phyloP scores from a whole-genome alignment of 2,888 invertebrate species.

The Exocentrus adspersus region DNA sequence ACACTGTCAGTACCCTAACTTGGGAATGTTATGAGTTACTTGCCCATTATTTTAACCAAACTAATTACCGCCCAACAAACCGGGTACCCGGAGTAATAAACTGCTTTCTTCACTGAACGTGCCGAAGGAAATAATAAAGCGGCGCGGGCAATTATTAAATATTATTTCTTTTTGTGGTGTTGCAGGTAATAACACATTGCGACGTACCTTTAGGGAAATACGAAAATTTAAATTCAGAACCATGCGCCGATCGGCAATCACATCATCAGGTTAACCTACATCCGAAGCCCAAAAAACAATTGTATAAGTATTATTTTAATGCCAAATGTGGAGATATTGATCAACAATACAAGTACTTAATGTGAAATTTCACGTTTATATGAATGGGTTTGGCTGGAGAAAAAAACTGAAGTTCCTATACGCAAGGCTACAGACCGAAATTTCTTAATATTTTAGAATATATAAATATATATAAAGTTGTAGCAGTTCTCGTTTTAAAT shows the following conservation, averaged over 20 bases:
- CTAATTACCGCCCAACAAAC: neutral
- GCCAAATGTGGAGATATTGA: slow-evolving; percentile 20
- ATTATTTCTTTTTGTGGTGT: neutral
- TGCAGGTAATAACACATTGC: slow-evolving; percentile 1
- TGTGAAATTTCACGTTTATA: slow-evolving; percentile 20
- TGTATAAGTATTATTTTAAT: slow-evolving; percentile 15
- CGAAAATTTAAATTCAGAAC: slow-evolving; percentile 1
- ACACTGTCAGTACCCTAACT: neutral
- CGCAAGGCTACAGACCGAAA: too few species aligned
- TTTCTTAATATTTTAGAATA: too few species aligned
- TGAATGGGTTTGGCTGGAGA: neutral
- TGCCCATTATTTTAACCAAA: neutral
- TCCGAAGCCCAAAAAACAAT: neutral
- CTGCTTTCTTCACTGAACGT: neutral
- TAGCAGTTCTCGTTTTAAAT: too few species aligned
- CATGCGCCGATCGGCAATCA: neutral
- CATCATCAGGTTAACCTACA: neutral
- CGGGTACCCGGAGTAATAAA: neutral
- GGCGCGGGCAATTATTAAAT: neutral
- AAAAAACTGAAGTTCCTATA: too few species aligned
- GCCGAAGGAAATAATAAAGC: neutral
- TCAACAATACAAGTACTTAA: slow-evolving; percentile 12
- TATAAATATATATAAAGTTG: too few species aligned
- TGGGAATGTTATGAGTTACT: neutral
- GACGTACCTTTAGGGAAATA: neutral